These are phyloP conservation scores for Drosophila trichaetosa DNA, from an alignment of 2,888 invertebrate genomes.

Conservation along the genomic window DNA sequence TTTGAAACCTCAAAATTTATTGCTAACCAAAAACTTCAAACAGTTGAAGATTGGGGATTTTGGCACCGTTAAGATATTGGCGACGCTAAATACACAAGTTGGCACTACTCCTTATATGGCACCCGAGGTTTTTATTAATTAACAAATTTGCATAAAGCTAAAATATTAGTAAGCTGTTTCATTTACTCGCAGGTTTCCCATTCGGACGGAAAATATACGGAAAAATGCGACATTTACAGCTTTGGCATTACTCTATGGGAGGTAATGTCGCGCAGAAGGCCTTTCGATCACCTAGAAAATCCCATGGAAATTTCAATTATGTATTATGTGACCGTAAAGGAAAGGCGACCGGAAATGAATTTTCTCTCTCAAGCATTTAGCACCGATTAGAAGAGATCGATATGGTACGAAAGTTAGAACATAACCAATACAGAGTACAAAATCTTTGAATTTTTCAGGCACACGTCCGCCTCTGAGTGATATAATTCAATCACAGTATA, in stretches of 20 bases:
- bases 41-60: too few species aligned
- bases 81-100: background rate
- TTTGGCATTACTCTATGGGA: background rate
- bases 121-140: background rate
- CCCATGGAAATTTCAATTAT: too few species aligned
- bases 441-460: too few species aligned
- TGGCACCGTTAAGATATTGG: too few species aligned
- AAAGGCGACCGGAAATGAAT: too few species aligned
- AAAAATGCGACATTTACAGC: background rate
- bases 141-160: too few species aligned
- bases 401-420: background rate
- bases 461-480: too few species aligned
- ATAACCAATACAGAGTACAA: too few species aligned
- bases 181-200: background rate
- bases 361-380: background rate
- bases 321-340: background rate
- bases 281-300: background rate
- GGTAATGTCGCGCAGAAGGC: background rate
- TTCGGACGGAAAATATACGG: background rate
- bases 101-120: accelerated
- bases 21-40: too few species aligned
- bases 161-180: background rate
- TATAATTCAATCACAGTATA: too few species aligned
- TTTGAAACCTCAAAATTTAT: too few species aligned
- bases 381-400: background rate